phyloP scores from a whole-genome alignment of 2,113 vertebrate genomes.

The Bufo bufo region DNA sequence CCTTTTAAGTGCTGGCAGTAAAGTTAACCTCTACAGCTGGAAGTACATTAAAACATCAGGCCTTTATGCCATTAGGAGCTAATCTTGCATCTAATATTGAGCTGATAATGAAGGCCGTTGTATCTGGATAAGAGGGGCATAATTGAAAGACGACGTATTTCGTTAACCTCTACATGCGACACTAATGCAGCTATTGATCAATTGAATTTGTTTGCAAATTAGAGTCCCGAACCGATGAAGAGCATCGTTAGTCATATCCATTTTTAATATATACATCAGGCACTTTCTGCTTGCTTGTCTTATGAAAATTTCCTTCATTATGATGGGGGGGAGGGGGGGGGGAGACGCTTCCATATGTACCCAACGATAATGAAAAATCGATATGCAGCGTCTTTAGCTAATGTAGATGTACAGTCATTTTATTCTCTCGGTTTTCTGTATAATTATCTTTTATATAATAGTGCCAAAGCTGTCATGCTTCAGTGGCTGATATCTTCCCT shows the following conservation, averaged over 20 bases:
- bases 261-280: conserved; percentile 44
- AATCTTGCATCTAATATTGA: conserved; percentile 45
- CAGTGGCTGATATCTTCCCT: conserved; percentile 32
- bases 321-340: conserved; percentile 5
- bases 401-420: conserved; percentile 44
- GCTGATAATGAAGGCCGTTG: conserved; percentile 35
- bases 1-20: not conserved
- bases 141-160: conserved; percentile 53
- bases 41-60: conserved; percentile 22
- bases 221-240: not conserved
- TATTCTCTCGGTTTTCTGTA: conserved; percentile 38
- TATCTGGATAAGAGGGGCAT: conserved; percentile 43
- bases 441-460: conserved; percentile 49
- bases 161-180: conserved; percentile 52
- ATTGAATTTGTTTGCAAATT: conserved; percentile 8
- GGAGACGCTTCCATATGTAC: conserved; percentile 34
- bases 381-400: conserved; percentile 52
- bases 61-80: conserved; percentile 28
- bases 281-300: conserved; percentile 34
- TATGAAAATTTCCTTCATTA: conserved; percentile 49
- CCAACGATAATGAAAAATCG: conserved; percentile 46
- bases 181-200: conserved; percentile 48
- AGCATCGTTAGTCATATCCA: not conserved
- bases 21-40: not conserved
- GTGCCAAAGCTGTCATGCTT: conserved; percentile 41